These are phyloP conservation scores for Oncopeltus fasciatus DNA, from an alignment of 1,140 invertebrate species.

Conservation along the genomic window DNA sequence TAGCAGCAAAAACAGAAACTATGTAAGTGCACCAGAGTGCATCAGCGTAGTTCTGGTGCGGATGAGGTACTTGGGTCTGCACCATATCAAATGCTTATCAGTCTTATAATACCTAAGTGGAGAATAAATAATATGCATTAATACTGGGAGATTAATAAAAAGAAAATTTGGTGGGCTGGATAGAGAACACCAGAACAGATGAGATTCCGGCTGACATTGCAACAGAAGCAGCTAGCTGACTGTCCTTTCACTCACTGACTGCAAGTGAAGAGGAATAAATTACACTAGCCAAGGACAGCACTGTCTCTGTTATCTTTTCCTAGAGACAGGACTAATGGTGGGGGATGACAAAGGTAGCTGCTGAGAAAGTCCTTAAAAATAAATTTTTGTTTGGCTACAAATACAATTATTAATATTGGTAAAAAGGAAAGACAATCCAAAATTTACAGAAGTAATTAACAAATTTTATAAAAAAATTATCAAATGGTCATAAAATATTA, in stretches of 20 bases:
- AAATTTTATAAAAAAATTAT: too few species aligned
- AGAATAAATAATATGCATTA: neutral
- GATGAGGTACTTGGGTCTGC: constrained; percentile 8
- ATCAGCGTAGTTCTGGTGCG: constrained; percentile 23
- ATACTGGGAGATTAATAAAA: neutral
- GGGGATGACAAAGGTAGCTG: too few species aligned
- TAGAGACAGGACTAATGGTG: too few species aligned
- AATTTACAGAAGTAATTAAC: too few species aligned
- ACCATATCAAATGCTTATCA: constrained; percentile 6
- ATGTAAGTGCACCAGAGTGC: constrained; percentile 37
- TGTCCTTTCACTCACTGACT: neutral
- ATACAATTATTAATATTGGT: too few species aligned
- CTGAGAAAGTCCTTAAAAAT: too few species aligned
- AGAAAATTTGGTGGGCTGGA: neutral
- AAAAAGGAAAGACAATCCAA: too few species aligned
- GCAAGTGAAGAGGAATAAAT: neutral
- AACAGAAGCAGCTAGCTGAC: neutral
- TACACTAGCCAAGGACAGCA: neutral
- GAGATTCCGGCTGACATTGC: neutral
- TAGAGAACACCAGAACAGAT: neutral
- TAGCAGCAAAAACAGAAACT: constrained; percentile 49
- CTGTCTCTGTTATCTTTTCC: too few species aligned
- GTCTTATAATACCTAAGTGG: neutral
- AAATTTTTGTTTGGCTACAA: too few species aligned
- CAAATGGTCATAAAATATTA: too few species aligned